Percentiles rank a stretch among this genome's conserved stretches.
Conservation (phyloP, 2,113 vertebrate species). For the Psophia crepitans region DNA sequence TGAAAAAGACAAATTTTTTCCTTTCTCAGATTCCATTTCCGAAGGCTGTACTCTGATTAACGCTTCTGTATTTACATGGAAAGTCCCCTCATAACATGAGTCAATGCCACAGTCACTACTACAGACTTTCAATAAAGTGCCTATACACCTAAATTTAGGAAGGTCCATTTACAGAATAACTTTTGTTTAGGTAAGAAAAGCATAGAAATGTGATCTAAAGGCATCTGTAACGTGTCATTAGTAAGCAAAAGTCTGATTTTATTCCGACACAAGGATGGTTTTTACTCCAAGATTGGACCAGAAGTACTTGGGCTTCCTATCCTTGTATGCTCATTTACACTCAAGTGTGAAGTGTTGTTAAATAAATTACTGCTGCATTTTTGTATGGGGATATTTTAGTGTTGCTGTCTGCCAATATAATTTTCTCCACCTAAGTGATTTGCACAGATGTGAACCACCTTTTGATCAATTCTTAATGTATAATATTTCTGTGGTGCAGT, state of each 20-base stretch:
- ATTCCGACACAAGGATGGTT: neutral
- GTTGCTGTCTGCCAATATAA: neutral
- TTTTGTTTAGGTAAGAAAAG: neutral
- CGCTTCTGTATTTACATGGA: neutral
- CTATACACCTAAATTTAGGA: neutral
- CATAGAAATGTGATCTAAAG: neutral
- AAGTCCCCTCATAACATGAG: neutral
- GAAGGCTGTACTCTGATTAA: neutral
- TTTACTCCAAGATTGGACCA: neutral
- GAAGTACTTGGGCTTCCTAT: neutral
- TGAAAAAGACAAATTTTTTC: neutral
- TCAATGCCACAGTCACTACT: neutral
- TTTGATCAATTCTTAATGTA: neutral
- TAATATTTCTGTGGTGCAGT: neutral
- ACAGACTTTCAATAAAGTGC: neutral
- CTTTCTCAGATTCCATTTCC: neutral
- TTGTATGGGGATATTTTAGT: neutral
- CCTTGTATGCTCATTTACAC: neutral
- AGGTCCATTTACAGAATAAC: neutral
- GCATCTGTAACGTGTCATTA: neutral
- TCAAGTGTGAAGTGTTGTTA: neutral
- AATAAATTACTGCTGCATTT: neutral
- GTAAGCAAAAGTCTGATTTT: neutral
- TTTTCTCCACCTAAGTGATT: neutral
- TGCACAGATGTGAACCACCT: neutral